Conservation (phyloP, 2,888 invertebrate genomes). For the Tyria jacobaeae region DNA sequence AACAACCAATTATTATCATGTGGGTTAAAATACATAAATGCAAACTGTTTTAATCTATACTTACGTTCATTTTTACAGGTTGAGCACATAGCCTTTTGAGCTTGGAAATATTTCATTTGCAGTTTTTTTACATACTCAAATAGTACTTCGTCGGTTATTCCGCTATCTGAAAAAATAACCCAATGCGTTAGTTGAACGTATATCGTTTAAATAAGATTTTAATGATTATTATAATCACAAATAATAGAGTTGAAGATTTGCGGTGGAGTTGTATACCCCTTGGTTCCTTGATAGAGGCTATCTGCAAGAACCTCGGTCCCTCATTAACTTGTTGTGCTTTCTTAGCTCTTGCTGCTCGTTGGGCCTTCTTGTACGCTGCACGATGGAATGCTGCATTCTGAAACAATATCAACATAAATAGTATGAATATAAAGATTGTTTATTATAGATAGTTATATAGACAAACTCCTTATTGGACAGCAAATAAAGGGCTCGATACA, state of each 20-base stretch:
- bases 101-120: not conserved
- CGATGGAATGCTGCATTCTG: not conserved
- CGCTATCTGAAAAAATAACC: not conserved
- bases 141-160: not conserved
- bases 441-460: no score
- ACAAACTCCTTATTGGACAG: no score
- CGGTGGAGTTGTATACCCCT: not conserved
- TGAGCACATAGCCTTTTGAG: not conserved
- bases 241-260: not conserved
- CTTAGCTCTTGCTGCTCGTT: not conserved
- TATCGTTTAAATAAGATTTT: no score
- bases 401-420: not conserved
- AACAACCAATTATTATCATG: no score
- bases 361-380: not conserved
- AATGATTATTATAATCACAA: not conserved
- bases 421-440: not conserved
- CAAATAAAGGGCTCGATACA: no score
- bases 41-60: not conserved
- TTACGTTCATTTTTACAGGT: not conserved
- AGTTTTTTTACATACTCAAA: not conserved
- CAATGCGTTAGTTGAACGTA: not conserved
- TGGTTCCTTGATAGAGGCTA: not conserved
- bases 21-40: no score
- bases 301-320: not conserved
- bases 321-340: not conserved